Base-by-base conservation (phyloP, 2,888 invertebrate species). In the Gari tellinella region DNA sequence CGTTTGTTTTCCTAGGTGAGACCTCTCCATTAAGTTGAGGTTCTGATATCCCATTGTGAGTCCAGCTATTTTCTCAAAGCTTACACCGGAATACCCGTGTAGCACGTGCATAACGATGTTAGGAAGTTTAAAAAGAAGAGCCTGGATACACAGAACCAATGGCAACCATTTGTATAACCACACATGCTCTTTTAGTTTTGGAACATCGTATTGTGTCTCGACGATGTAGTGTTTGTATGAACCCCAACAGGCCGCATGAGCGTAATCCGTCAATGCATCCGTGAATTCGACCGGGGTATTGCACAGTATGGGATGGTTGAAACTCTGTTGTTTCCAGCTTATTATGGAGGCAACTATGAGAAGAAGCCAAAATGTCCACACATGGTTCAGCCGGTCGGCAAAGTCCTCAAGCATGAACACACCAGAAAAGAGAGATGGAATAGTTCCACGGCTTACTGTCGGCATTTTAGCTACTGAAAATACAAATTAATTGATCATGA, bases 281-380 rank as follows among this genome's bases (percentile, higher is more conserved):
- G 69, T 56, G 31, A 75, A 72, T 17, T 75, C 63, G 2, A 46
- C 12, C 41, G 80, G 80, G 14, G 41, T 43, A 63, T 53, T 72
- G 51, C 80, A 80, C 2, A 19, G 10, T 1, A 80, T 70, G 3
- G 72, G 58, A 12, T 46, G 41, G 12, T 38, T 21, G 12, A 56
- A 56, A 5, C 49, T 49, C 19, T 80, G 80, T 19, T 80, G 80
- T 25, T 48, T 55, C 64, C 63, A 69, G 55, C 64, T 64, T 3
- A 67, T 49, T 12, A 80, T 26, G 14, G 55, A 37, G 1, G 64
- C 75, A 4, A 80, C 38, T 2, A 75, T 19, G 1, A 72, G 56
- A 21, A 80, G 63, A 0, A 80, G 53, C 5, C 72, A 69, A 38
- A 80, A 68, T 3, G 80, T 80, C 80, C 75, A 80, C 52, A 75